Conservation (phyloP, 2,113 vertebrate genomes). For the Chaetops frenatus region DNA sequence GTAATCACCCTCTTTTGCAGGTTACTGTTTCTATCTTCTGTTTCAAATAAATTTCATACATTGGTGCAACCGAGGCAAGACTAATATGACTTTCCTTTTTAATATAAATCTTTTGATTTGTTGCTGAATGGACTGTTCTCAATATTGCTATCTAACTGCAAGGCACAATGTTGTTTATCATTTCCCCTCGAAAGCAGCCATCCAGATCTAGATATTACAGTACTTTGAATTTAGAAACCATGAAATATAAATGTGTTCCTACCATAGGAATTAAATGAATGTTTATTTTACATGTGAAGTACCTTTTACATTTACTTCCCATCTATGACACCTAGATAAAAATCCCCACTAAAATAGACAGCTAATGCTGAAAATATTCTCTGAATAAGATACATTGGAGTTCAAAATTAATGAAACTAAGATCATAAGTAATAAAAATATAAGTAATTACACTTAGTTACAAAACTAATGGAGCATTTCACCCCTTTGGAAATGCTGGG, state of each 20-base stretch:
- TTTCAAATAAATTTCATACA: constrained; percentile 39
- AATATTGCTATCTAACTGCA: constrained; percentile 47
- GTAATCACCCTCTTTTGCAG: constrained; percentile 7
- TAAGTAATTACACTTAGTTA: neutral
- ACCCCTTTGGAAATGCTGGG: neutral
- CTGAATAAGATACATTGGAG: neutral
- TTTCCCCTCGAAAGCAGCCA: constrained; percentile 17
- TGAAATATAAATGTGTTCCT: constrained; percentile 59
- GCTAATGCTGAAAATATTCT: neutral
- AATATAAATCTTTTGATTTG: constrained; percentile 63
- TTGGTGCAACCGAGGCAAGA: constrained; percentile 35
- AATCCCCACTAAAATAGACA: neutral
- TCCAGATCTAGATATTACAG: constrained; percentile 49
- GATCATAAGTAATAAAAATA: neutral
- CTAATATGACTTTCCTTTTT: constrained; percentile 47
- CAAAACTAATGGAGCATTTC: neutral
- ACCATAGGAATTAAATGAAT: constrained; percentile 48
- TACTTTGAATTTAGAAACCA: constrained; percentile 51
- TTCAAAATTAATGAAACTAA: neutral
- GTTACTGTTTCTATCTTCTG: constrained; percentile 20
- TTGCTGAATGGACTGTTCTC: constrained; percentile 53
- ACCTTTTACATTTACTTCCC: constrained; percentile 12
- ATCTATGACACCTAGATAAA: neutral
- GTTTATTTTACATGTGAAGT: constrained; percentile 24
- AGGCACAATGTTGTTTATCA: constrained; percentile 61